Conservation (phyloP, 2,888 invertebrate species). For the Microctonus hyperodae region DNA sequence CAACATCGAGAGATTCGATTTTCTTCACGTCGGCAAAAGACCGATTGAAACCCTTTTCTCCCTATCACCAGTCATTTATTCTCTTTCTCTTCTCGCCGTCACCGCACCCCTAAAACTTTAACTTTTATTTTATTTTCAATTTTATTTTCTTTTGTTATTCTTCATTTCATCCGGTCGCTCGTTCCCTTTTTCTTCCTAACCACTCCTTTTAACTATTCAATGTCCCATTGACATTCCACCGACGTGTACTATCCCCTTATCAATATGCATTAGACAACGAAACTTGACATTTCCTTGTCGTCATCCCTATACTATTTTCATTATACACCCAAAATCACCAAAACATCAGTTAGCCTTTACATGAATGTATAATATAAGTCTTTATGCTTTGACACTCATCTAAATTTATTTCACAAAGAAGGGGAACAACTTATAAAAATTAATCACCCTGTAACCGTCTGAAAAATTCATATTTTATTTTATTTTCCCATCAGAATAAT, state of each 20-base stretch:
- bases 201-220: constrained; percentile 3
- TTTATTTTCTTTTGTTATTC: neutral
- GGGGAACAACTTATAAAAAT: no score
- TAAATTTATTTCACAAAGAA: neutral
- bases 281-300: constrained; percentile 11
- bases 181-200: neutral
- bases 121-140: neutral
- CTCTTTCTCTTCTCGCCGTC: constrained; percentile 4
- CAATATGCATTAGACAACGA: constrained; percentile 53
- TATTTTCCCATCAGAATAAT: neutral
- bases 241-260: constrained; percentile 41
- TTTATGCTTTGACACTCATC: neutral
- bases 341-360: neutral
- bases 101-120: neutral
- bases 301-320: neutral
- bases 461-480: no score
- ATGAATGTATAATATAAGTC: neutral
- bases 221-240: neutral
- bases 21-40: constrained; percentile 3
- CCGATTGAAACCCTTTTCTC: constrained; percentile 31
- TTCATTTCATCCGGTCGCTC: neutral
- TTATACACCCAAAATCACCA: constrained; percentile 7
- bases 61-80: neutral
- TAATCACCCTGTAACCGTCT: no score
- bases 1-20: constrained; percentile 32